Evolutionary conservation across 2,113 vertebrate genomes (phyloP).

Genomic region (Perca schrenkii): DNA sequence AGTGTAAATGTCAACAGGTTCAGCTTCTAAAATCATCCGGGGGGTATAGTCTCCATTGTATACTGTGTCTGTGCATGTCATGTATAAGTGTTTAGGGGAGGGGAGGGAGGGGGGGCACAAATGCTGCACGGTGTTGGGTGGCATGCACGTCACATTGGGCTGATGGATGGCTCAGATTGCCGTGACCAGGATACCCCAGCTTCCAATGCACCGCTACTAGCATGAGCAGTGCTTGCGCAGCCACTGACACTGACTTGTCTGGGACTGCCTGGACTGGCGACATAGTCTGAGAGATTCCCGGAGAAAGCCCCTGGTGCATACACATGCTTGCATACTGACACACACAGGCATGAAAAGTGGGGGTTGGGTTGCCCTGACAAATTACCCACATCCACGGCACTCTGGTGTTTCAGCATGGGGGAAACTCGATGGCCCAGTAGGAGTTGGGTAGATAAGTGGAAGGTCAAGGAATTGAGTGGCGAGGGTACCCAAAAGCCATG

Average conservation of each 20-base stretch:
- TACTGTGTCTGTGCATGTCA: slow-evolving; percentile 38
- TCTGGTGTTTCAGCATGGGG: slow-evolving; percentile 67
- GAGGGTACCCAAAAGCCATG: slow-evolving; percentile 47
- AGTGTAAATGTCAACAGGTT: slow-evolving; percentile 68
- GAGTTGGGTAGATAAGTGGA: slow-evolving; percentile 71
- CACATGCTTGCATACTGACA: slow-evolving; percentile 70
- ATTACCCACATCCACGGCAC: slow-evolving; percentile 78
- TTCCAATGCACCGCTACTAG: slow-evolving; percentile 32
- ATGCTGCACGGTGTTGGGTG: slow-evolving; percentile 63
- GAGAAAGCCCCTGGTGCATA: slow-evolving; percentile 65
- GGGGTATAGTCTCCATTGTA: slow-evolving; percentile 38
- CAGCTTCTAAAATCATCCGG: slow-evolving; percentile 53
- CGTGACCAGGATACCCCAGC: slow-evolving; percentile 61
- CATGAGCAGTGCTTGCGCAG: slow-evolving; percentile 48
- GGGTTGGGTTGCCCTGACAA: slow-evolving; percentile 77
- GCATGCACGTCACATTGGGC: slow-evolving; percentile 52
- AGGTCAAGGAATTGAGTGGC: slow-evolving; percentile 64
- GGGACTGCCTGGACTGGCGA: slow-evolving; percentile 68
- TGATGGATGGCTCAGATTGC: slow-evolving; percentile 76
- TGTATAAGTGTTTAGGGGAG: slow-evolving; percentile 42
- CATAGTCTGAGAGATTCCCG: slow-evolving; percentile 65
- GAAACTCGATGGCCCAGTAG: slow-evolving; percentile 61
- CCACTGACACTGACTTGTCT: slow-evolving; percentile 68
- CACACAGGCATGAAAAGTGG: slow-evolving; percentile 54
- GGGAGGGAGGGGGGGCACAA: slow-evolving; percentile 33